Percentiles rank a stretch among this genome's conserved stretches.
phyloP scores from a whole-genome alignment of 2,888 invertebrate species.

The Myopa testacea region DNA sequence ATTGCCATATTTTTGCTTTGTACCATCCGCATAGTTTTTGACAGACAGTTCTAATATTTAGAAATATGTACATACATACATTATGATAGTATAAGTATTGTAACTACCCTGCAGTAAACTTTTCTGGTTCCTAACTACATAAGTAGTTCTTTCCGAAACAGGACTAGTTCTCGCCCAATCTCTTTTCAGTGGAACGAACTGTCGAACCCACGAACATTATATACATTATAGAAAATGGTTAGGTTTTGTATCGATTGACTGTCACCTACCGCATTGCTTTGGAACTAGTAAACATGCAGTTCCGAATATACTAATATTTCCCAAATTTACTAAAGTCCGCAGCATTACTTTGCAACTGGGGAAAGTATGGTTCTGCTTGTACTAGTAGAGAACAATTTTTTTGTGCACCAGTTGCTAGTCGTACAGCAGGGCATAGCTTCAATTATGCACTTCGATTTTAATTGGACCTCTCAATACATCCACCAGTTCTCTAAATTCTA shows the following conservation, averaged over 20 bases:
- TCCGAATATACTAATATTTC: neutral
- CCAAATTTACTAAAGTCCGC: neutral
- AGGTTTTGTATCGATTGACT: neutral
- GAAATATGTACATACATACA: no score
- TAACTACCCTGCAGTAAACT: no score
- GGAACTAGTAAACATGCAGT: neutral
- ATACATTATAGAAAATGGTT: neutral
- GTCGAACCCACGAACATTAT: no score
- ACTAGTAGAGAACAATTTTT: slow-evolving; percentile 4
- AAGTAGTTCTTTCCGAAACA: no score
- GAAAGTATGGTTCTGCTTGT: slow-evolving; percentile 2
- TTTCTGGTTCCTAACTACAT: no score
- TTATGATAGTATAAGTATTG: no score
- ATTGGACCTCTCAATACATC: slow-evolving; percentile 28
- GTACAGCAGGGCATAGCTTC: no score
- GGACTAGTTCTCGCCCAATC: no score
- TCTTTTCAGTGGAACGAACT: no score
- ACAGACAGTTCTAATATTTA: no score
- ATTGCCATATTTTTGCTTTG: no score
- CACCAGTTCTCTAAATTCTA: slow-evolving; percentile 15
- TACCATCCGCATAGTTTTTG: no score
- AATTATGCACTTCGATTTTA: slow-evolving; percentile 31
- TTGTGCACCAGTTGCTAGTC: slow-evolving; percentile 3
- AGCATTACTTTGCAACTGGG: slow-evolving; percentile 1
- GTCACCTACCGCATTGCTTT: neutral